Conservation (phyloP, 2,113 vertebrate species). For the Lethenteron camtschaticum region DNA sequence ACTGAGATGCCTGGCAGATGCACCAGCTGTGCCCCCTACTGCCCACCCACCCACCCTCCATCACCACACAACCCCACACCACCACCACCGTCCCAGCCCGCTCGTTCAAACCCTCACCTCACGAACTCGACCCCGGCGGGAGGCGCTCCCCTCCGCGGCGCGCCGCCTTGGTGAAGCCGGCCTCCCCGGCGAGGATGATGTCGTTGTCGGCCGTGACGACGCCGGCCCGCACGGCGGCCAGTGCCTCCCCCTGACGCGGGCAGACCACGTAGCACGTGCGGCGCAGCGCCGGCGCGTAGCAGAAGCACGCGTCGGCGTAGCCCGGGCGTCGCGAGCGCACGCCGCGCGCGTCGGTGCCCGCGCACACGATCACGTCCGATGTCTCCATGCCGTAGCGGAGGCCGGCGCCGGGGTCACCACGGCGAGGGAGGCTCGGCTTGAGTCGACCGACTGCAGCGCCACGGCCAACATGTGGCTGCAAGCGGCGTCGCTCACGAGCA, state of each 20-base stretch:
- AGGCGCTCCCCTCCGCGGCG: too few species aligned
- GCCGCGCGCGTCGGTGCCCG: constrained; percentile 59
- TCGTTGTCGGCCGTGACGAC: constrained; percentile 63
- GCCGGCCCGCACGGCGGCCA: constrained; percentile 54
- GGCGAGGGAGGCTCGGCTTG: constrained; percentile 27
- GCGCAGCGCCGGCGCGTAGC: constrained; percentile 39
- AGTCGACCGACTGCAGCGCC: constrained; percentile 24
- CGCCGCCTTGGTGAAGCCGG: too few species aligned
- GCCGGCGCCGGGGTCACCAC: constrained; percentile 8
- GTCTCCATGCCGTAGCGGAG: constrained; percentile 90
- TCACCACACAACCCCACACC: too few species aligned
- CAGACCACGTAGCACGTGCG: constrained; percentile 75
- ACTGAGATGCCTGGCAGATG: too few species aligned
- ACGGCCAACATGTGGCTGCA: constrained; percentile 34
- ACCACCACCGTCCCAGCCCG: too few species aligned
- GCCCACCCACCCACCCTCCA: too few species aligned
- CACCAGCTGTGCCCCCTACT: too few species aligned
- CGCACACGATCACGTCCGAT: constrained; percentile 61
- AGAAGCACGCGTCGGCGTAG: constrained; percentile 70
- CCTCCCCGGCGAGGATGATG: constrained; percentile 66
- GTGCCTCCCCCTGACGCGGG: constrained; percentile 56
- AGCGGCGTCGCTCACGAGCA: constrained; percentile 38
- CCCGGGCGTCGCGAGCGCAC: constrained; percentile 52
- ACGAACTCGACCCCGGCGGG: too few species aligned
- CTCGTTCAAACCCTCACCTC: too few species aligned